Conservation (phyloP, 2,113 vertebrate genomes). For the Tor tambroides region DNA sequence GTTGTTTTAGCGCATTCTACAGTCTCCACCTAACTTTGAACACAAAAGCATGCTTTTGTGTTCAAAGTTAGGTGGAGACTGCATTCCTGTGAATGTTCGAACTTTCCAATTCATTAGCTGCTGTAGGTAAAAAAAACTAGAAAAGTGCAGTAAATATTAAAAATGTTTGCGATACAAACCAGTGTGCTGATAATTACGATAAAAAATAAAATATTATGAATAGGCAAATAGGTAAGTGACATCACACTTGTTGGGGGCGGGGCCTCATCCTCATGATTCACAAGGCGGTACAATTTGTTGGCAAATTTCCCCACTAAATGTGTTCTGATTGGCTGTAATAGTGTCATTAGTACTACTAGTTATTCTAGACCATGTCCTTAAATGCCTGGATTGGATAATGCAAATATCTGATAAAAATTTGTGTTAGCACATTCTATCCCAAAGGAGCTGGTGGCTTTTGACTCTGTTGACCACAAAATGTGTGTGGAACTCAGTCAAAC, state of each 20-base stretch:
- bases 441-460: constrained; percentile 22
- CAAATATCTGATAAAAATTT: background rate
- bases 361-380: background rate
- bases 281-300: too few species aligned
- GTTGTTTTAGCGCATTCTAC: too few species aligned
- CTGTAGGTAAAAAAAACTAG: too few species aligned
- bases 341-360: background rate
- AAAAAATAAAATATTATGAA: background rate
- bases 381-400: background rate
- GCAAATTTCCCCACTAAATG: background rate
- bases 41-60: too few species aligned
- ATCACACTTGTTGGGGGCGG: background rate
- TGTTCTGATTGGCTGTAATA: background rate
- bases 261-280: background rate
- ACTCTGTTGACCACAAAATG: constrained; percentile 34
- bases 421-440: constrained; percentile 2
- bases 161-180: too few species aligned
- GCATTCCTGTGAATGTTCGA: too few species aligned
- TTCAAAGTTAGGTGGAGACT: too few species aligned
- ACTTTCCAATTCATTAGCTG: too few species aligned
- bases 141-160: too few species aligned
- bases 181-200: background rate
- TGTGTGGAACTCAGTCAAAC: background rate
- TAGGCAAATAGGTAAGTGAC: too few species aligned
- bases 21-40: too few species aligned